These are phyloP conservation scores for Tamandua tetradactyla DNA, from an alignment of 2,797 vertebrate species.

Conservation along the genomic window DNA sequence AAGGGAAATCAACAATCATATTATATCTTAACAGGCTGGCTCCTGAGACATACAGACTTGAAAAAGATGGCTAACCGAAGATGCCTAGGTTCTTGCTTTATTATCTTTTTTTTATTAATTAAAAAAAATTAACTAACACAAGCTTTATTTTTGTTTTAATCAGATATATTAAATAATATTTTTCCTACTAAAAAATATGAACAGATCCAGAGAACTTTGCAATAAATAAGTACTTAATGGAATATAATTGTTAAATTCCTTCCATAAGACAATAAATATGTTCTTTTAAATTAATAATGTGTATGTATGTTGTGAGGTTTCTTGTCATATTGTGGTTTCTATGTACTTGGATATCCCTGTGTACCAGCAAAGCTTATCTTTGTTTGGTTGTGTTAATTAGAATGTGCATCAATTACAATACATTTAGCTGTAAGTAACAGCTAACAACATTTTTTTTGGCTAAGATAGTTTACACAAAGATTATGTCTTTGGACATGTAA, in stretches of 20 bases:
- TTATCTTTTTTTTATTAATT: too few species aligned
- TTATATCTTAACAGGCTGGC: background rate
- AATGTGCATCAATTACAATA: background rate
- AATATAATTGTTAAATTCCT: background rate
- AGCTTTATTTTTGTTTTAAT: slow-evolving; percentile 54
- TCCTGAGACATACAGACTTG: background rate
- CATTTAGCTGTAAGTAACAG: background rate
- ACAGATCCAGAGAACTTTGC: background rate
- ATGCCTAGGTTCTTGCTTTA: slow-evolving; percentile 19
- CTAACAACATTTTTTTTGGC: too few species aligned
- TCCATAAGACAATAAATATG: background rate
- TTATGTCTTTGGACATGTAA: background rate
- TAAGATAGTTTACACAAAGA: background rate
- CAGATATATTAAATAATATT: slow-evolving; percentile 32
- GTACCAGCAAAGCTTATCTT: background rate
- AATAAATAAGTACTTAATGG: background rate
- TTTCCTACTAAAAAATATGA: slow-evolving; percentile 44
- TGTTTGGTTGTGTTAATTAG: background rate
- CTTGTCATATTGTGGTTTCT: background rate
- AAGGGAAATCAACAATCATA: background rate
- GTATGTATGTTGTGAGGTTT: background rate
- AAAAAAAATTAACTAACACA: too few species aligned
- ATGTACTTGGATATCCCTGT: background rate
- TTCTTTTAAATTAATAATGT: slow-evolving; percentile 36
- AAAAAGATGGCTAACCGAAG: slow-evolving; percentile 3